phyloP scores from a whole-genome alignment of 2,888 invertebrate genomes.

The Xanthia icteritia region DNA sequence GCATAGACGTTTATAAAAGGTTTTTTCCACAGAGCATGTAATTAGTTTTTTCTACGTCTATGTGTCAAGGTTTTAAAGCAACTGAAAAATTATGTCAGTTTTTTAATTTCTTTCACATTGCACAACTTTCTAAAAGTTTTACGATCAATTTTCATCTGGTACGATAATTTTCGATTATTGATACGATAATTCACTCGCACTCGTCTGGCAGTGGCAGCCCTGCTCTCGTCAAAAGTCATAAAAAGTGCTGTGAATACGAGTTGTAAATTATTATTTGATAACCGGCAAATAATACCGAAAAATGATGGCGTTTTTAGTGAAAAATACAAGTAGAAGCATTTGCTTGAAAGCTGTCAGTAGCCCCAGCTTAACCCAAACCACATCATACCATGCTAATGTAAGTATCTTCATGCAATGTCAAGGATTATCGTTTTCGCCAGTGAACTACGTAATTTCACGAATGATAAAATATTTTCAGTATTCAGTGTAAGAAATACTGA shows the following conservation, averaged over 20 bases:
- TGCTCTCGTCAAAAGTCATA: no score
- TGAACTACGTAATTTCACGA: conserved; percentile 68
- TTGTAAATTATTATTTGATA: conserved; percentile 18
- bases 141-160: no score
- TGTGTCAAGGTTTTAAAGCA: no score
- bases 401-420: conserved; percentile 82
- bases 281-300: conserved; percentile 7
- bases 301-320: conserved; percentile 81
- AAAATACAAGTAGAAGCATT: conserved; percentile 81
- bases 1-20: no score
- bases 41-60: no score
- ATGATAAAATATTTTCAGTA: conserved; percentile 10
- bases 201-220: no score
- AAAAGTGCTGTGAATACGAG: conserved; percentile 5
- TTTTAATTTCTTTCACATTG: no score
- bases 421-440: conserved; percentile 77
- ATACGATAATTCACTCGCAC: no score
- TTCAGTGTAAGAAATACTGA: conserved; percentile 15
- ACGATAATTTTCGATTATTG: no score
- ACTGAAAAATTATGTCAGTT: no score
- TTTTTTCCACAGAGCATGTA: no score
- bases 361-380: conserved; percentile 85
- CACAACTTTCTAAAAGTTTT: no score
- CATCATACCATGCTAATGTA: conserved; percentile 94
- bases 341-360: conserved; percentile 81